Base-by-base conservation (phyloP, 35 echinoderm and acorn worm species). In the Apostichopus parvimensis region DNA sequence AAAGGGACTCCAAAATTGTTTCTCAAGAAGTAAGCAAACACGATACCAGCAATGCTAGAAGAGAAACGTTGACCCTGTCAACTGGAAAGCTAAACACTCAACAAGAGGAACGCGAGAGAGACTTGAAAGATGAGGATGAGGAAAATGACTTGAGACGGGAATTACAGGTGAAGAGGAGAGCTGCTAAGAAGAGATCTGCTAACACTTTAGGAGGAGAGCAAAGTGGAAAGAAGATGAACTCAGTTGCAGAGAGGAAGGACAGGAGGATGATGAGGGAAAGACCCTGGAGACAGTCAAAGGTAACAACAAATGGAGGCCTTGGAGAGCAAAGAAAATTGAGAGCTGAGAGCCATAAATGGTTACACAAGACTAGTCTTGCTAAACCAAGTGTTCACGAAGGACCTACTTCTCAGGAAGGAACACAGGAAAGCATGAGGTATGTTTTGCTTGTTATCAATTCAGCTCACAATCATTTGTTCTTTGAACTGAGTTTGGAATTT, bases 41-140 rank as follows among this genome's bases (percentile, higher is more conserved):
- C 0, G 14, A 34, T 45, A 15, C 14, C 22, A 82, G 79, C 17
- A 75, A 75, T 75, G 81, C 56, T n/a, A 84, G 81, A 18, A 84
- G 81, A 24, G 81, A 84, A 59, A 84, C 81, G 4, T 18, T 84
- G 54, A 84, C 81, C 23, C 56, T 84, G 11, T 84, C 81, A 18
- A 59, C 8, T 21, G 56, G 81, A 59, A 54, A 6, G 6, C 34
- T 45, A 45, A 25, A 75, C 11, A 7, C 6, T 75, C 71, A 75
- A 75, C 15, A 75, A 6, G 20, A 75, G 71, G 7, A 7, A 22
- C 71, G 1, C 5, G 1, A 75, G 6, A n/a, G 17, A 75, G n/a
- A 6, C 12, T 61, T 75, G 17, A n/a, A 75, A 75, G 17, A 75
- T 18, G 71, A 22, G 58, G 12, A 9, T 61, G 71, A 75, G 71